phyloP scores from a whole-genome alignment of 2,113 vertebrate genomes.

The Mastomys natalensis region DNA sequence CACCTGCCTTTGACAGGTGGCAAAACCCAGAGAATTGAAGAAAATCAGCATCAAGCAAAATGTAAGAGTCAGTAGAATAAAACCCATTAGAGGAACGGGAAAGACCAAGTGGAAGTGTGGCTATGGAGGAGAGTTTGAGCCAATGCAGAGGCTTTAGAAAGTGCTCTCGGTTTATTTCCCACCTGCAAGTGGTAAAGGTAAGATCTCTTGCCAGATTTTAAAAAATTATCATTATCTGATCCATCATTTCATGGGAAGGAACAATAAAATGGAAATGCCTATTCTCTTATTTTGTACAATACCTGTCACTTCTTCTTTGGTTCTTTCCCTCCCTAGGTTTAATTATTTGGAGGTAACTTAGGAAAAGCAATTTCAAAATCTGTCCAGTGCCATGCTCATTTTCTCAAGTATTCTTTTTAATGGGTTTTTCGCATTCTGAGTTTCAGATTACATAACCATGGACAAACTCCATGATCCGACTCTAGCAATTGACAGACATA shows the following conservation, averaged over 20 bases:
- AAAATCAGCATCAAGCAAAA: constrained; percentile 60
- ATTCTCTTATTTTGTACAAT: constrained; percentile 75
- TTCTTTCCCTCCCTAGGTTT: constrained; percentile 70
- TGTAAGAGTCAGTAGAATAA: not conserved
- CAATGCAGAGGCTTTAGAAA: constrained; percentile 13
- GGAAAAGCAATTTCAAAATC: constrained; percentile 80
- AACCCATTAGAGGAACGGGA: not conserved
- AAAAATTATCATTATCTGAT: constrained; percentile 52
- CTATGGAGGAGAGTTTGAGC: not conserved
- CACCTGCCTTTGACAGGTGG: not conserved
- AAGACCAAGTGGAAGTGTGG: not conserved
- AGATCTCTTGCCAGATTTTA: constrained; percentile 54
- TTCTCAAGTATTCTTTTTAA: constrained; percentile 83
- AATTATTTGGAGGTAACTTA: constrained; percentile 79
- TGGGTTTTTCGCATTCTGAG: constrained; percentile 63
- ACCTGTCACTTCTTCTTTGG: constrained; percentile 66
- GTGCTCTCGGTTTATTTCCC: constrained; percentile 49
- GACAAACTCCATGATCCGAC: constrained; percentile 74
- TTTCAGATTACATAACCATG: constrained; percentile 81
- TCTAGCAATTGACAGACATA: constrained; percentile 78
- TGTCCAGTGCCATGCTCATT: constrained; percentile 70
- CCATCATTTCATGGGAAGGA: constrained; percentile 62
- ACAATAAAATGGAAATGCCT: constrained; percentile 63
- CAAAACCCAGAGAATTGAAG: constrained; percentile 27
- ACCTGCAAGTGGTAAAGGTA: not conserved